phyloP scores from a whole-genome alignment of 2,888 invertebrate species.

The Erebia aethiops region DNA sequence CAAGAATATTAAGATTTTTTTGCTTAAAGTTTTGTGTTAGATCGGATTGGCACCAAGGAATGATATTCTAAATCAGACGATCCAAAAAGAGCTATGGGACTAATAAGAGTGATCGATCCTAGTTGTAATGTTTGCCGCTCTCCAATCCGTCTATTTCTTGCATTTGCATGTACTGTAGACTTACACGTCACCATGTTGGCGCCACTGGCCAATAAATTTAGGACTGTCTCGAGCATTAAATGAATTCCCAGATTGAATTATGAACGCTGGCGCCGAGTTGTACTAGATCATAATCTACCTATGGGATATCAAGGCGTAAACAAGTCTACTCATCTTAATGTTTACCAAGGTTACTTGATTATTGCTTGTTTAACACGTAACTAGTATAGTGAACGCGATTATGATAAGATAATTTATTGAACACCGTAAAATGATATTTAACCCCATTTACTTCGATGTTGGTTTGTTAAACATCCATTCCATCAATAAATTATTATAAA shows the following conservation, averaged over 20 bases:
- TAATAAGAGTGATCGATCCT: slow-evolving; percentile 27
- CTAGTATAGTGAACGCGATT: slow-evolving; percentile 9
- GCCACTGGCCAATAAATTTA: slow-evolving; percentile 80
- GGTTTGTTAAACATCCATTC: background rate
- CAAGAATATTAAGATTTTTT: background rate
- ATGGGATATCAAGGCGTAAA: slow-evolving; percentile 62
- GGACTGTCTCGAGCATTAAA: slow-evolving; percentile 76
- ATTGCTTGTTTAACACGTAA: slow-evolving; percentile 36
- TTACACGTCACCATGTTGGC: slow-evolving; percentile 71
- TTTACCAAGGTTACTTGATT: slow-evolving; percentile 48
- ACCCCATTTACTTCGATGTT: background rate
- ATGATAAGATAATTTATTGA: slow-evolving; percentile 47
- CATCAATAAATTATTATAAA: too few relatives aligned
- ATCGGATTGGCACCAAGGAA: slow-evolving; percentile 15
- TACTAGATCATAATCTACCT: slow-evolving; percentile 72
- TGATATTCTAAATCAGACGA: slow-evolving; percentile 19
- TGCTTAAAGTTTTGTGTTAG: background rate
- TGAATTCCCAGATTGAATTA: slow-evolving; percentile 77
- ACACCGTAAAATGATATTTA: slow-evolving; percentile 5
- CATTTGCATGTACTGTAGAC: slow-evolving; percentile 52
- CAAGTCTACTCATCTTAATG: slow-evolving; percentile 63
- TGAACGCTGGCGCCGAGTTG: slow-evolving; percentile 68
- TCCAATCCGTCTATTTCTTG: slow-evolving; percentile 33
- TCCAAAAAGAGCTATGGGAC: slow-evolving; percentile 17
- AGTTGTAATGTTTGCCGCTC: slow-evolving; percentile 29